A percentile compares a stretch with the other conserved stretches of the same genome.
These are phyloP conservation scores for Eubucco bourcierii DNA, from an alignment of 2,113 vertebrate species.

Conservation along the genomic window DNA sequence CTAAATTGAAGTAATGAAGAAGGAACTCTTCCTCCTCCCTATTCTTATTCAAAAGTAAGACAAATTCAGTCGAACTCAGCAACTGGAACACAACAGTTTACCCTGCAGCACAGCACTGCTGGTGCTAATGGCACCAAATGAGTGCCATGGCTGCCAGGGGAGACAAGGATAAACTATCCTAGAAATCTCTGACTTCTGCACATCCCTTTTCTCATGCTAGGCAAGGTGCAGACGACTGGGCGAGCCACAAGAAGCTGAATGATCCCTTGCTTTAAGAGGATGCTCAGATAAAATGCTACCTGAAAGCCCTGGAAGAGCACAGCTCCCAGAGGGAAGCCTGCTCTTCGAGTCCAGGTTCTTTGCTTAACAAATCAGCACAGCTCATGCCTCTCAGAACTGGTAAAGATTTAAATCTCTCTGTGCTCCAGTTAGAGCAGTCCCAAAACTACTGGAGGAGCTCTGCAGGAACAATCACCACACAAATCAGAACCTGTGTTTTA, in stretches of 20 bases:
- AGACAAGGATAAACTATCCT: not conserved
- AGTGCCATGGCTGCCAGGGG: not conserved
- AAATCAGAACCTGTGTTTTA: not conserved
- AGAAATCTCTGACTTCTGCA: not conserved
- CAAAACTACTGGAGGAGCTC: not conserved
- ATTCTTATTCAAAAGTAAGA: conserved; percentile 1
- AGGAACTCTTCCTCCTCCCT: not conserved
- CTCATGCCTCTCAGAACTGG: conserved; percentile 6
- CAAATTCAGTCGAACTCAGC: not conserved
- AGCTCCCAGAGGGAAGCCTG: not conserved
- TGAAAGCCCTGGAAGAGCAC: not conserved
- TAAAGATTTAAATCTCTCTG: not conserved
- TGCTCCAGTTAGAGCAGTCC: not conserved
- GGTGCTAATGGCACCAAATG: not conserved
- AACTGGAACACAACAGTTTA: not conserved
- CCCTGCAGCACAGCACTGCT: not conserved
- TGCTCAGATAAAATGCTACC: not conserved
- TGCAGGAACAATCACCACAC: not conserved
- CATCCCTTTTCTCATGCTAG: not conserved
- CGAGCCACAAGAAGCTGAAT: not conserved
- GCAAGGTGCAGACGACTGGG: not conserved
- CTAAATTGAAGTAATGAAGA: not conserved
- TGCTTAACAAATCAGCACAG: conserved; percentile 31
- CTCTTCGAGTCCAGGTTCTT: conserved; percentile 39
- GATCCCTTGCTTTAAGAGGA: not conserved